Conservation (phyloP, 2,888 invertebrate genomes). For the Drosophila mercatorum region DNA sequence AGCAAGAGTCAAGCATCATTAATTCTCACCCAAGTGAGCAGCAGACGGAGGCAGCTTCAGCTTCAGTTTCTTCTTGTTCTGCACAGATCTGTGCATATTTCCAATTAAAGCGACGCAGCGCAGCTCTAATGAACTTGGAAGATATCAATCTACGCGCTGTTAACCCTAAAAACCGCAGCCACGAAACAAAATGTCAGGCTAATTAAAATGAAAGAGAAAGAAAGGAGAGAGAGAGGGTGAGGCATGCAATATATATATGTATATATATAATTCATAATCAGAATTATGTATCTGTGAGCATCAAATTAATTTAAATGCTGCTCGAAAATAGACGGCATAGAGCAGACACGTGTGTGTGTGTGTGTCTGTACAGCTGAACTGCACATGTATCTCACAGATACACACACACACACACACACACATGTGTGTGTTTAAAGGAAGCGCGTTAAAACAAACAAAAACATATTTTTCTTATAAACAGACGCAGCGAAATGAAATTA, state of each 20-base stretch:
- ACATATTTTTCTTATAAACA: conserved; percentile 79
- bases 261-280: conserved; percentile 54
- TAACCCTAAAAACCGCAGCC: conserved; percentile 71
- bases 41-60: not conserved
- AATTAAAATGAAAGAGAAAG: conserved; percentile 66
- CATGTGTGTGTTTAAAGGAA: conserved; percentile 57
- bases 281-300: conserved; percentile 21
- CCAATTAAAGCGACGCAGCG: conserved; percentile 74
- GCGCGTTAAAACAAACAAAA: conserved; percentile 78
- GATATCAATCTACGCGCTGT: conserved; percentile 80
- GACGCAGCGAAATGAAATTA: conserved; percentile 61
- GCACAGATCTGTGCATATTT: conserved; percentile 65
- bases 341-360: conserved; percentile 34
- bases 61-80: not conserved
- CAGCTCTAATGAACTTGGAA: conserved; percentile 79
- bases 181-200: conserved; percentile 69
- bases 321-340: conserved; percentile 46
- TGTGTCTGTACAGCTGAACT: conserved; percentile 10
- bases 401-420: conserved; percentile 65
- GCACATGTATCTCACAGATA: conserved; percentile 56
- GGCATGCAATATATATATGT: conserved; percentile 44
- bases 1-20: conserved; percentile 68
- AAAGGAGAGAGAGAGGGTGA: not conserved
- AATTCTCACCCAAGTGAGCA: conserved; percentile 76
- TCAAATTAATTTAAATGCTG: conserved; percentile 69